Conservation (phyloP, 2,797 vertebrate genomes). For the Pseudochirops cupreus region DNA sequence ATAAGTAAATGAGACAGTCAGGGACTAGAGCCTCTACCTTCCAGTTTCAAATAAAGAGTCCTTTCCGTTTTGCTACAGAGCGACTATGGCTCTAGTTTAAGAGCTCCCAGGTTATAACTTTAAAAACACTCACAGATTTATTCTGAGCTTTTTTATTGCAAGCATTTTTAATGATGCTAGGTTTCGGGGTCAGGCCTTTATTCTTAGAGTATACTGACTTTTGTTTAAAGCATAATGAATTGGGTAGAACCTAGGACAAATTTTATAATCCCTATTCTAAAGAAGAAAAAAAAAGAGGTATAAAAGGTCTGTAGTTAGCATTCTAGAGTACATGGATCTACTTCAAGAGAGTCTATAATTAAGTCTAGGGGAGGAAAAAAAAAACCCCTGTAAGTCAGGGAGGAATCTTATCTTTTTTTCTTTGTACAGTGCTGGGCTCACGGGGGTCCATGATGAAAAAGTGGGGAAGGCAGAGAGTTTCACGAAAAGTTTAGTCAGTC, state of each 20-base stretch:
- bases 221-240: background rate
- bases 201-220: background rate
- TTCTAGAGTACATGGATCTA: background rate
- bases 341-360: background rate
- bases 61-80: background rate
- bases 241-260: background rate
- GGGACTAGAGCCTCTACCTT: background rate
- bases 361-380: background rate
- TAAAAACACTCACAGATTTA: background rate
- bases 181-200: background rate
- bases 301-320: background rate
- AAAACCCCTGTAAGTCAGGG: background rate
- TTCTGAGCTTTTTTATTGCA: background rate
- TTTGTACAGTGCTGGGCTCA: background rate
- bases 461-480: background rate
- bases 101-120: background rate
- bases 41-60: background rate
- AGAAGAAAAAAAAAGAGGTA: conserved; percentile 6
- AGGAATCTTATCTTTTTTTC: conserved; percentile 8
- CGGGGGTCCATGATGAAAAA: background rate
- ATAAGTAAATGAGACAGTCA: background rate
- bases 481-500: background rate
- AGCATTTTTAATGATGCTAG: conserved; percentile 3
- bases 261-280: background rate
- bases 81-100: background rate